Percentiles rank a stretch among this genome's conserved stretches.
Conservation (phyloP, 2,797 vertebrate genomes). For the Epinephelus awoara region DNA sequence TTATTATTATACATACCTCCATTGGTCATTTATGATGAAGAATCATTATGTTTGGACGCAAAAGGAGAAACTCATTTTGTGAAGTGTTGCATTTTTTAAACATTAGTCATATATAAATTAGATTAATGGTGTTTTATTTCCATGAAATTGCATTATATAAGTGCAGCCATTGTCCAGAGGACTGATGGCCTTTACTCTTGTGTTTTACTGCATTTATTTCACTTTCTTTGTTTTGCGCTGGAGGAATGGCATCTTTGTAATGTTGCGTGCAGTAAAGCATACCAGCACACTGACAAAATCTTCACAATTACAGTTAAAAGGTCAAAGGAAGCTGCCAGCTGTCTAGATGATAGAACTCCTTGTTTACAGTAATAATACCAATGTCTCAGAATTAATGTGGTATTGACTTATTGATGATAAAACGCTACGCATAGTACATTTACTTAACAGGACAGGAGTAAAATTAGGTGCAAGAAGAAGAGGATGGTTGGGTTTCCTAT, state of each 20-base stretch:
- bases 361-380: constrained; percentile 60
- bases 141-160: background rate
- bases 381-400: constrained; percentile 61
- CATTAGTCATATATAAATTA: background rate
- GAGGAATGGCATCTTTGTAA: background rate
- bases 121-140: background rate
- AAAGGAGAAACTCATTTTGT: background rate
- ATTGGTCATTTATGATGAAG: background rate
- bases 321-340: constrained; percentile 10
- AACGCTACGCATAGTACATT: constrained; percentile 51
- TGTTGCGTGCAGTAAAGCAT: constrained; percentile 4
- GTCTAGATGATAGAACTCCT: constrained; percentile 53
- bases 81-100: background rate
- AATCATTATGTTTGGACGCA: background rate
- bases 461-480: constrained; percentile 56
- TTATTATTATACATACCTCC: background rate
- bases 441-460: constrained; percentile 58
- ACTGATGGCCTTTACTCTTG: background rate
- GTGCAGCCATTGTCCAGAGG: background rate
- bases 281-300: constrained; percentile 1
- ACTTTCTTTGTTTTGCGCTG: background rate
- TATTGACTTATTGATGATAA: constrained; percentile 69
- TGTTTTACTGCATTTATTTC: background rate
- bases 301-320: constrained; percentile 32
- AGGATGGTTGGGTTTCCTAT: constrained; percentile 52